Conservation (phyloP, 2,113 vertebrate genomes). For the Sylvia atricapilla region DNA sequence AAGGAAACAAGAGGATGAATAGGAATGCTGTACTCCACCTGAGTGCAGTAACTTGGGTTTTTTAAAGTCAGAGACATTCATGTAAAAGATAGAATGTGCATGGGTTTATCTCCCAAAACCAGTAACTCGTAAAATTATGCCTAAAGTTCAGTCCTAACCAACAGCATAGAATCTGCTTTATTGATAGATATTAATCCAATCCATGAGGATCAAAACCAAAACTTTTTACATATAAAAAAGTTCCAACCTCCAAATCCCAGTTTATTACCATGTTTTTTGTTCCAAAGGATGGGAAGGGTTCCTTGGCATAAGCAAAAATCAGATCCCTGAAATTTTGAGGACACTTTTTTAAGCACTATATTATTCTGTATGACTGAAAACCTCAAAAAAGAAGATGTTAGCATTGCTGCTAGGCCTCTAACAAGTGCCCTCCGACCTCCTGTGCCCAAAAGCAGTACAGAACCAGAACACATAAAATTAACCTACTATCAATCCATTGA, state of each 20-base stretch:
- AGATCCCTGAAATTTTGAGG: background rate
- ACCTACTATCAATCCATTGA: background rate
- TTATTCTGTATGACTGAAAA: background rate
- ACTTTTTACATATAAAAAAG: background rate
- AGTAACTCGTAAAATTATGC: background rate
- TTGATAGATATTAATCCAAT: background rate
- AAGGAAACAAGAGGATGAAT: background rate
- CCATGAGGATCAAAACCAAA: background rate
- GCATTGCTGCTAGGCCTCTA: background rate
- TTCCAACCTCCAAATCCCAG: background rate
- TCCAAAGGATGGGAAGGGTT: background rate
- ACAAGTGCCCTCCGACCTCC: background rate
- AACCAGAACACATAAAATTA: background rate
- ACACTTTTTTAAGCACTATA: background rate
- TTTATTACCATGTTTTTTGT: background rate
- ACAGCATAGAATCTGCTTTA: background rate
- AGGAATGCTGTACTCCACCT: background rate
- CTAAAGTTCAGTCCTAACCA: background rate
- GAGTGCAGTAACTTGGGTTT: accelerated
- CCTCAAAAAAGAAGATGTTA: background rate
- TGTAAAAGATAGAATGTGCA: background rate
- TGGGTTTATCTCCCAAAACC: background rate
- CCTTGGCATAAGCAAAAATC: background rate
- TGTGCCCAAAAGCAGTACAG: background rate
- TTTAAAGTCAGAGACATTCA: background rate